phyloP scores from a whole-genome alignment of 2,113 vertebrate species.

The Microtus pennsylvanicus region DNA sequence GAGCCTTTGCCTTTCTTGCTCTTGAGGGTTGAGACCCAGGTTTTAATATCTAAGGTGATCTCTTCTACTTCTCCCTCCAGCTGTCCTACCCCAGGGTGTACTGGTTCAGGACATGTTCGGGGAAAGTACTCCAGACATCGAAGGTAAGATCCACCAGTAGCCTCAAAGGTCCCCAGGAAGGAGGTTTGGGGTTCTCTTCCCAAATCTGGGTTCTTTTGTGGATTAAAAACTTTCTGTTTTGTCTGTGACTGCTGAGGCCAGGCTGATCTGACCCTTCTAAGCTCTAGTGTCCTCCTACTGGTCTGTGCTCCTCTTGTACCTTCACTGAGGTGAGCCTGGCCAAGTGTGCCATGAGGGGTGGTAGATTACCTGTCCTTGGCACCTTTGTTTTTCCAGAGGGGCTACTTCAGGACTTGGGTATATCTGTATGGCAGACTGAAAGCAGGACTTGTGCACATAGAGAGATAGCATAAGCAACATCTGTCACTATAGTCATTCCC shows the following conservation, averaged over 20 bases:
- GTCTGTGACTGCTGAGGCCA: neutral
- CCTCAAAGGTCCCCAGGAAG: neutral
- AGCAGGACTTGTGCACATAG: neutral
- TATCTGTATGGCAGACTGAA: neutral
- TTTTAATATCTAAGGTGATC: slow-evolving; percentile 27
- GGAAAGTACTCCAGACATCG: slow-evolving; percentile 98
- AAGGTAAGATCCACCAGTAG: slow-evolving; percentile 88
- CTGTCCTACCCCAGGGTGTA: slow-evolving; percentile 98
- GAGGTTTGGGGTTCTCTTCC: neutral
- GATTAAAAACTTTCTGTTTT: neutral
- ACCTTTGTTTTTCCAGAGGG: neutral
- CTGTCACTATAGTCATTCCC: neutral
- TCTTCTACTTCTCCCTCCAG: slow-evolving; percentile 85
- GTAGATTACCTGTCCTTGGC: neutral
- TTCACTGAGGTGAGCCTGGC: neutral
- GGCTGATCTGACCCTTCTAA: neutral
- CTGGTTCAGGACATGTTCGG: slow-evolving; percentile 96
- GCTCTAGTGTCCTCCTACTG: neutral
- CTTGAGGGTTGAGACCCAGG: neutral
- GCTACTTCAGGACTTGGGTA: neutral
- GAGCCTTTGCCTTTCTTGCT: slow-evolving; percentile 37
- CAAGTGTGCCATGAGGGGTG: fast-evolving
- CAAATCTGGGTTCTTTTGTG: neutral
- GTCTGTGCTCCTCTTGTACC: neutral
- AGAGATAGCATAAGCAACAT: neutral